Percentiles rank a stretch among this genome's conserved stretches.
Evolutionary conservation across 2,113 vertebrate species (phyloP).

Genomic region (Mandrillus leucophaeus): DNA sequence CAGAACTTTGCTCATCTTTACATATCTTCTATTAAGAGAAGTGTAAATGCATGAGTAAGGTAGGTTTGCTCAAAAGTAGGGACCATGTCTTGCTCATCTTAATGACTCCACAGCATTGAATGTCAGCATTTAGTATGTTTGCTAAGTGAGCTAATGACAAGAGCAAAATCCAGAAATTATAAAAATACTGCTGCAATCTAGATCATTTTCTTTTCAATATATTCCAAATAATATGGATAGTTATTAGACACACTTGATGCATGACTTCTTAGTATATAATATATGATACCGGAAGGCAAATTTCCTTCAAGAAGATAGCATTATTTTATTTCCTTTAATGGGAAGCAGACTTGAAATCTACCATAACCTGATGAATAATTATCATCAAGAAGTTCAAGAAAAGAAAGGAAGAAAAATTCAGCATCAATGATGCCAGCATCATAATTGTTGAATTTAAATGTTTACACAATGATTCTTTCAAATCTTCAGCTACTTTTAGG

Average conservation of each 20-base stretch:
- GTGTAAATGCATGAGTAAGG: neutral
- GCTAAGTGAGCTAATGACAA: neutral
- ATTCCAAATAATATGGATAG: neutral
- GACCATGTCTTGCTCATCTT: neutral
- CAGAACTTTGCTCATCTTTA: neutral
- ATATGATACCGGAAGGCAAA: slow-evolving; percentile 8
- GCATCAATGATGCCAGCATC: neutral
- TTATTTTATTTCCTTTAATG: slow-evolving; percentile 53
- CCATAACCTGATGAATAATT: slow-evolving; percentile 52
- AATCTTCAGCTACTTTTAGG: neutral
- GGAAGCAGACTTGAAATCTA: slow-evolving; percentile 54
- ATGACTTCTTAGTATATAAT: slow-evolving; percentile 27
- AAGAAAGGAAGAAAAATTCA: neutral
- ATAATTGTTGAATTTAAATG: neutral
- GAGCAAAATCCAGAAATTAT: neutral
- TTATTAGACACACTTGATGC: neutral
- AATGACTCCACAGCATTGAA: neutral
- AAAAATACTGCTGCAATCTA: neutral
- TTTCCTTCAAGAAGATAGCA: slow-evolving; percentile 22
- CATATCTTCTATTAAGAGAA: neutral
- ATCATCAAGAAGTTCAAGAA: slow-evolving; percentile 51
- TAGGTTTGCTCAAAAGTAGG: neutral
- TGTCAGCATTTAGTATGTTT: neutral
- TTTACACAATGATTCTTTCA: neutral
- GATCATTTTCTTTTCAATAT: slow-evolving; percentile 20